Base-by-base conservation (phyloP, 2,113 vertebrate genomes). In the Oncorhynchus clarkii region DNA sequence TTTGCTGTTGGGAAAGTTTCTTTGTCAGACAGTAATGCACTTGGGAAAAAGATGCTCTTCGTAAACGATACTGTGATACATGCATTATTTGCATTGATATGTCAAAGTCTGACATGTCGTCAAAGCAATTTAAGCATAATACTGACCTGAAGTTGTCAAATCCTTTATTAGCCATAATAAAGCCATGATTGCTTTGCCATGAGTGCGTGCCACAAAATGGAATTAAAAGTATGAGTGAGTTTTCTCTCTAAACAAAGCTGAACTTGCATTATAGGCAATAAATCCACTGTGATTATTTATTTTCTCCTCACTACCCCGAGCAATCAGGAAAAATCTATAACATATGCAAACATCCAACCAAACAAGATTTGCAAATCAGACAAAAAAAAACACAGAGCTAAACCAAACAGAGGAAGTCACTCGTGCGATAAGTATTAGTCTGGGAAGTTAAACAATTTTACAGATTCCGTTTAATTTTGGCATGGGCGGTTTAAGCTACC, bases 321-420 rank as follows among this genome's bases (percentile, higher is more conserved):
- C 83, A 78, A 81, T 88, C 82, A 77, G 87, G 26, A 79, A 81
- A 85, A 92, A 90, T 91, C 91, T 88, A 91, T 92, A 90, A 92
- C 84, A 88, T 71, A 82, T 78, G 85, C 89, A 92, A 91, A 91
- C 84, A 90, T 88, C 85, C 81, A 80, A 88, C 82, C 80, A 89
- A 89, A 91, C 82, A 88, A 31, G 79, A 88, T 87, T 88, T 81
- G 75, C 60, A 85, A 90, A 88, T 78, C 77, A 65, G 79, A 79
- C 67, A 77, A 75, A 84, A 88, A 87, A 71, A 80, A 85, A 85
- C 73, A 59, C 27, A 39, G 22, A 3, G 26, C 22, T 18, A 62
- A 65, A 72, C 76, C 70, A 78, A 78, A 81, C 34, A 78, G 54
- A 71, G 73, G 77, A 82, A 78, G 54, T 66, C 29, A 79, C 78